Evolutionary conservation across 2,888 invertebrate species (phyloP), one percentile per base, ranked within the genome.

Genomic region (Ashinkailepas kermadecensis): DNA sequence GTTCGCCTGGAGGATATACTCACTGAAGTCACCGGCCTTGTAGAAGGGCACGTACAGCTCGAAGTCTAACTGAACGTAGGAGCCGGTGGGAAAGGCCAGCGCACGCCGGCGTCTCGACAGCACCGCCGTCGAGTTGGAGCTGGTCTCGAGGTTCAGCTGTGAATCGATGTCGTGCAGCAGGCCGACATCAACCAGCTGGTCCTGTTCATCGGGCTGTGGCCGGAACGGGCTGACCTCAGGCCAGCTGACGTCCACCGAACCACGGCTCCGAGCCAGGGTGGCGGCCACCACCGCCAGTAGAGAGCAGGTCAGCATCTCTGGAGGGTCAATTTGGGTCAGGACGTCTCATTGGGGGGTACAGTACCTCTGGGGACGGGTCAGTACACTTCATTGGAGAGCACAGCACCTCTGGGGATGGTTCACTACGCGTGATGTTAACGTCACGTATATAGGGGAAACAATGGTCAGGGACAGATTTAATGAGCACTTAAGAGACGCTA

Each of bases 1-100:
- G 39, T 39, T 39, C 39, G 4, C 39, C 39, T 39, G 39, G 39
- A 39, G 39, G 39, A 39, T 59, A 15, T 59, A 59, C 70, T 70
- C n/a, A 70, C 70, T 54, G 18, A 70, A 70, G 54, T 70, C 70
- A 13, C 70, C 70, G 9, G 12, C 10, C 3, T 13, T 70, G 70
- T 70, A 70, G 70, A 70, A 70, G 1, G 70, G 70, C 70, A 70
- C 70, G 70, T 54, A 39, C n/a, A 70, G 70, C 70, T 70, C 15
- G 70, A 70, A 39, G 70, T 70, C 70, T 7, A 70, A 18, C 70
- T 54, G 70, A 7, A 10, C 70, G 70, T 70, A 70, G 18, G 70
- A 70, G 39, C 70, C 70, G 39, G 70, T 70, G 54, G 70, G 70
- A 39, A 70, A 70, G 70, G 70, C 70, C 15, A 70, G 39, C 11